Base-by-base conservation (phyloP, 2,888 invertebrate genomes). In the Neocrepidodera transversa region DNA sequence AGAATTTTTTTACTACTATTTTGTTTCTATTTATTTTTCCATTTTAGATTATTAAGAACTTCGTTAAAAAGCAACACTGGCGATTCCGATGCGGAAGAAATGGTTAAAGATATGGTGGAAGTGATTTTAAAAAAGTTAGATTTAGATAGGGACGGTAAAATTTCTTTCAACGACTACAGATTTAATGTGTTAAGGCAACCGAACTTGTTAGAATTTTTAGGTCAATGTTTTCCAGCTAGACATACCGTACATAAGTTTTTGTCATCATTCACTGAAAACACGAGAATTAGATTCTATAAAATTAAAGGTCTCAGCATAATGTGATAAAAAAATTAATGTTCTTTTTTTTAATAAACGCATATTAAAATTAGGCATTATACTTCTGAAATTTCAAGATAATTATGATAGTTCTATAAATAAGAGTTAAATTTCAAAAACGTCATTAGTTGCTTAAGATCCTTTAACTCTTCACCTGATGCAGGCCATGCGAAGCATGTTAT, bases 101-200 rank as follows among this genome's bases (percentile, higher is more conserved):
- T 86, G 52, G 86, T 86, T 0, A 86, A 89, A 84, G 92, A 92
- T 72, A 82, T 91, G 70, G 86, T 88, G 0, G 89, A 89, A 66
- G 83, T 87, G 20, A 81, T 89, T 67, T 78, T 90, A 14, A 89
- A 86, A 71, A 86, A 89, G 70, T 85, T 91, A 83, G 92, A 92
- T 70, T 61, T 81, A 0, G 91, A 92, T 71, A 82, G 87, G 56
- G 92, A 92, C 71, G 90, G 90, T 0, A 81, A 85, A 49, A 86
- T 92, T 14, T 88, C 86, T 11, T 86, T 84, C 65, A 80, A 83
- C 2, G 90, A 91, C 71, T 91, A 87, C 72, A 82, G 82, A 28
- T 74, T 80, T 6, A 82, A 88, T 0, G 87, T 91, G 0, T 64
- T 79, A 18, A 80, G 82, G 43, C 87, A 88, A 10, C 87, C 88